Conservation (phyloP, 1,140 invertebrate genomes). For the Ylistrum balloti region DNA sequence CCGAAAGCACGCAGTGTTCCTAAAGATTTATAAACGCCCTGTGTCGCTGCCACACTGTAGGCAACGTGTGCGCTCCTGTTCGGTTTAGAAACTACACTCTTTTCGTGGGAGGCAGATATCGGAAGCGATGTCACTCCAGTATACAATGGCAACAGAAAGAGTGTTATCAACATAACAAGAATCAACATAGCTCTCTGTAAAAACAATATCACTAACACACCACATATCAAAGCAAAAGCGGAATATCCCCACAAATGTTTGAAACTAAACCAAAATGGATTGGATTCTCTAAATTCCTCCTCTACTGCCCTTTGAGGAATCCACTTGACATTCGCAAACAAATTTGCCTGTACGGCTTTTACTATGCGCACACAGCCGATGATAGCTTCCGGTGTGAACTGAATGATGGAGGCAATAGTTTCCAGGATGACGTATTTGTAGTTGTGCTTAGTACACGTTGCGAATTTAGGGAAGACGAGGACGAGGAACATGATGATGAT, state of each 20-base stretch:
- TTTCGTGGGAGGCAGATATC: not conserved
- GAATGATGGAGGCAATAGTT: constrained; percentile 75
- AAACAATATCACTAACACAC: constrained; percentile 67
- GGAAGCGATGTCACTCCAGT: constrained; percentile 73
- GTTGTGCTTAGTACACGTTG: constrained; percentile 72
- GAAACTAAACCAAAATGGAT: constrained; percentile 76
- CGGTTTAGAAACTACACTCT: not conserved
- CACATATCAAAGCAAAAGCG: constrained; percentile 62
- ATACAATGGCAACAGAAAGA: constrained; percentile 71
- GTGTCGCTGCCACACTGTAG: not conserved
- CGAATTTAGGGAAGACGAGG: constrained; percentile 78
- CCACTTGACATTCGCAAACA: constrained; percentile 73
- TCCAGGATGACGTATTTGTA: constrained; percentile 75
- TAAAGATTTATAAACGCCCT: not conserved
- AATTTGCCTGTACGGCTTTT: constrained; percentile 72
- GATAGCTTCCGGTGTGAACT: constrained; percentile 78
- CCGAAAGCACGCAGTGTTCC: not conserved
- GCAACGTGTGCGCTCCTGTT: not conserved
- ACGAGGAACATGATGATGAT: constrained; percentile 76
- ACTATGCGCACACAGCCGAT: constrained; percentile 75
- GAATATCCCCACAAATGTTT: constrained; percentile 76
- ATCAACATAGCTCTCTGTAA: constrained; percentile 59
- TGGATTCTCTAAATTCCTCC: constrained; percentile 74
- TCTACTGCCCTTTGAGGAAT: constrained; percentile 78
- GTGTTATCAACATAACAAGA: constrained; percentile 67